These are phyloP conservation scores for Sarcophaga caerulescens DNA, from an alignment of 2,888 invertebrate genomes.

Conservation along the genomic window DNA sequence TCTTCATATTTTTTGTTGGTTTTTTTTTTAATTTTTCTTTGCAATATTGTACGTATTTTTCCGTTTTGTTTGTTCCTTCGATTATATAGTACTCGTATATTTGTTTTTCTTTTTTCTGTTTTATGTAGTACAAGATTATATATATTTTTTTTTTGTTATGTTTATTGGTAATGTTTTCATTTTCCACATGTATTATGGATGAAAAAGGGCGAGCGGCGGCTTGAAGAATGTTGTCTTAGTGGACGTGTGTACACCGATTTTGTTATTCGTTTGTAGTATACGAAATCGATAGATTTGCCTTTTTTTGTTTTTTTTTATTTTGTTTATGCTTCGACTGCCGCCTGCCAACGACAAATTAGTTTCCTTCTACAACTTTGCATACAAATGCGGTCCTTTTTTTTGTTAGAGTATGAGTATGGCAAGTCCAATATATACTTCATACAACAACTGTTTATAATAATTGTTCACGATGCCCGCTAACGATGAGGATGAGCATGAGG, in stretches of 20 bases:
- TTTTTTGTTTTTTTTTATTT: background rate
- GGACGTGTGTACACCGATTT: slow-evolving; percentile 49
- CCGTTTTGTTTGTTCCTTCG: slow-evolving; percentile 17
- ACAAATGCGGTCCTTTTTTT: slow-evolving; percentile 1
- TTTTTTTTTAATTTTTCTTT: slow-evolving; percentile 36
- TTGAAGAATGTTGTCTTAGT: slow-evolving; percentile 26
- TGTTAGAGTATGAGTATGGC: background rate
- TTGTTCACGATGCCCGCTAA: slow-evolving; percentile 2
- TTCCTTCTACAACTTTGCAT: slow-evolving; percentile 40
- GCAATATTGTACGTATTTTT: background rate
- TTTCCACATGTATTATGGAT: background rate
- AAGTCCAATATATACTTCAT: background rate
- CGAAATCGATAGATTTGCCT: slow-evolving; percentile 61
- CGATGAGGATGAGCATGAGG: slow-evolving; percentile 21
- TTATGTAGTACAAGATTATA: background rate
- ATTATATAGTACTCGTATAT: background rate
- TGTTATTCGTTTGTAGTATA: slow-evolving; percentile 46
- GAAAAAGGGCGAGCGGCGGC: background rate
- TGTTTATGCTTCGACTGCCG: background rate
- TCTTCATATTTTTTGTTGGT: slow-evolving; percentile 61
- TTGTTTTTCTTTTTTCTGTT: too few species aligned
- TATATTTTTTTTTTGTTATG: slow-evolving; percentile 13
- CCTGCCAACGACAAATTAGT: slow-evolving; percentile 37
- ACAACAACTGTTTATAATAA: background rate
- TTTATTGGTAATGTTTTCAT: slow-evolving; percentile 3